Evolutionary conservation across 2,797 vertebrate species (phyloP), one percentile per base, ranked within the genome.

Genomic region (Yasuhikotakia modesta): DNA sequence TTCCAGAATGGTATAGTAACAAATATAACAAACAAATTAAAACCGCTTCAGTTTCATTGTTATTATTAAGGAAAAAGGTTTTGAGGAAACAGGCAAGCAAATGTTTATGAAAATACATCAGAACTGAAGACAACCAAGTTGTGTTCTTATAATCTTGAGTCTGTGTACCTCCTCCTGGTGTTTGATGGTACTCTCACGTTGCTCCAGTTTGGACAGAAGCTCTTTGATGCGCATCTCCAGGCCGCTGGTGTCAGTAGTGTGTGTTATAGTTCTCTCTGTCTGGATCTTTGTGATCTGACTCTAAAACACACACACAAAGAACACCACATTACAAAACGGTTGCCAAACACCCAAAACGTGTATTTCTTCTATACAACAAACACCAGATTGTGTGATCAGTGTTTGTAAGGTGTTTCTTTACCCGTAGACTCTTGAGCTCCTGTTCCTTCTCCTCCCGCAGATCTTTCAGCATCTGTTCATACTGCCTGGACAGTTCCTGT

Each of bases 401-500:
- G 45, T 46, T 46, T 46, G 45, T 46, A 14, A 2, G 1, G 12
- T 60, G 5, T 24, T 24, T 39, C 19, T 11, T 90, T 71, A 97
- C 97, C 94, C 94, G 89, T 24, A 99, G 90, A 24, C 55, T 92
- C 86, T 90, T 86, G n/a, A 98, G 93, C 91, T 98, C 96, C 43
- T 85, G 88, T 19, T 99, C 96, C 82, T 98, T 97, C 57, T 98
- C 96, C 24, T 88, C 82, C 32, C 92, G 90, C 81, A 99, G 85
- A 72, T 81, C 77, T 43, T 83, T 92, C 39, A 98, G 90, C 94
- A 96, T 95, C 64, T 98, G 94, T 5, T 90, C 92, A 0, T 97
- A 98, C 52, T 96, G 94, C 70, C 89, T 95, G 2, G 95, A 94
- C 81, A 97, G 87, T 58, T 96, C 96, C 2, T 97, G 95, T 0